Evolutionary conservation across 2,113 vertebrate species (phyloP).

Genomic region (Larimichthys polyactis): DNA sequence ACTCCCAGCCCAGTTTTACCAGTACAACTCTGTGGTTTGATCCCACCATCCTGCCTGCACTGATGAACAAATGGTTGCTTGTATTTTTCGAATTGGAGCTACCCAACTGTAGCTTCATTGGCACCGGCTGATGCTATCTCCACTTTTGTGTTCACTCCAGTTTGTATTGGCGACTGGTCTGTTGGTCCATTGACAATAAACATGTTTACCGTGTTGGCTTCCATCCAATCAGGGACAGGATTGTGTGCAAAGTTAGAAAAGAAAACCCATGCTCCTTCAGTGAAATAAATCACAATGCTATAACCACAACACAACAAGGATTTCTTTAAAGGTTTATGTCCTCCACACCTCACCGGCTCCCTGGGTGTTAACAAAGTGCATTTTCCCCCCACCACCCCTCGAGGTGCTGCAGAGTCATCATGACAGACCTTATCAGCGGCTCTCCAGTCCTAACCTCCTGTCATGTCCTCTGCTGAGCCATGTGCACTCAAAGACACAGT

Average conservation of each 20-base stretch:
- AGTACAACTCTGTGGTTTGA: background rate
- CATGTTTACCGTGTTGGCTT: background rate
- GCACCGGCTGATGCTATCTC: background rate
- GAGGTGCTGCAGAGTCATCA: constrained; percentile 27
- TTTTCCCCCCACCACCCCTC: background rate
- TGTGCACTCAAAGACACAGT: constrained; percentile 24
- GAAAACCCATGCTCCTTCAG: background rate
- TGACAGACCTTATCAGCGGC: constrained; percentile 61
- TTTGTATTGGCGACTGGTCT: background rate
- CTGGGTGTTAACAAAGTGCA: constrained; percentile 40
- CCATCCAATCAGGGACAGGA: background rate
- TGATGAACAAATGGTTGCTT: background rate
- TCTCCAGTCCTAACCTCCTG: constrained; percentile 42
- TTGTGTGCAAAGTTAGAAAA: background rate
- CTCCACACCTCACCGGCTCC: constrained; percentile 16
- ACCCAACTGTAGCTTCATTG: background rate
- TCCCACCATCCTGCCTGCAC: background rate
- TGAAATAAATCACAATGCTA: background rate
- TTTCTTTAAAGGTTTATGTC: constrained; percentile 1
- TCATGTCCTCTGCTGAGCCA: constrained; percentile 23
- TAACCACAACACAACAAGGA: background rate
- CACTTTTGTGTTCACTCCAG: background rate
- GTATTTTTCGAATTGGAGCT: background rate
- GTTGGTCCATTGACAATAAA: background rate
- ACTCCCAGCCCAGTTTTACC: background rate